Evolutionary conservation across 1,140 invertebrate species (phyloP).

Genomic region (Araneus ventricosus): DNA sequence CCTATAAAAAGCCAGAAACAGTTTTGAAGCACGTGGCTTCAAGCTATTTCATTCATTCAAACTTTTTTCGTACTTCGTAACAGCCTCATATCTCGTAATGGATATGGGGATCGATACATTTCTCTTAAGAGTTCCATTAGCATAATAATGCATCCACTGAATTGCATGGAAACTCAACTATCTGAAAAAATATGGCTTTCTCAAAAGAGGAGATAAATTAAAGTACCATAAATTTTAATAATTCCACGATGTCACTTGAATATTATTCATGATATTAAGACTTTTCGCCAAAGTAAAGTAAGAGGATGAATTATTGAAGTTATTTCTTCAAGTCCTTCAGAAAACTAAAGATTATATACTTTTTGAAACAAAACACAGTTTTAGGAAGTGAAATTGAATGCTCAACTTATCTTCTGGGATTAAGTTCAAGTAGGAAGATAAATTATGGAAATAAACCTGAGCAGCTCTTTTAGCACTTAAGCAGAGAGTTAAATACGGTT

Average conservation of each 20-base stretch:
- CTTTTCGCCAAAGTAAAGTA: too few species aligned
- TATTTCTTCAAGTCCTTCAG: too few species aligned
- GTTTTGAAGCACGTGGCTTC: neutral
- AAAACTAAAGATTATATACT: too few species aligned
- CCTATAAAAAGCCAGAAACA: neutral
- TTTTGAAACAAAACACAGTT: too few species aligned
- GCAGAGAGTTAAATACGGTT: rapidly evolving
- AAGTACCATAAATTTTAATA: neutral
- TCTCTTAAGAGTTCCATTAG: conserved; percentile 21
- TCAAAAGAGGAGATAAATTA: neutral
- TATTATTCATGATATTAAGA: too few species aligned
- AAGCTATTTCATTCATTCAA: neutral
- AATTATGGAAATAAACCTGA: too few species aligned
- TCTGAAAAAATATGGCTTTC: neutral
- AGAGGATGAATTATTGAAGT: too few species aligned
- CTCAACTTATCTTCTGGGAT: too few species aligned
- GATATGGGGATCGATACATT: conserved; percentile 5
- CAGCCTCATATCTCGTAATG: neutral
- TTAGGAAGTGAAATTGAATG: too few species aligned
- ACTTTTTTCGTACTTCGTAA: neutral
- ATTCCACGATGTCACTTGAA: too few species aligned
- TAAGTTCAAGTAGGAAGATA: too few species aligned
- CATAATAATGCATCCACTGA: neutral
- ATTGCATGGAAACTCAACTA: neutral
- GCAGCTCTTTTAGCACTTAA: too few species aligned